Evolutionary conservation across 2,888 invertebrate species (phyloP).

Genomic region (Deilephila elpenor): DNA sequence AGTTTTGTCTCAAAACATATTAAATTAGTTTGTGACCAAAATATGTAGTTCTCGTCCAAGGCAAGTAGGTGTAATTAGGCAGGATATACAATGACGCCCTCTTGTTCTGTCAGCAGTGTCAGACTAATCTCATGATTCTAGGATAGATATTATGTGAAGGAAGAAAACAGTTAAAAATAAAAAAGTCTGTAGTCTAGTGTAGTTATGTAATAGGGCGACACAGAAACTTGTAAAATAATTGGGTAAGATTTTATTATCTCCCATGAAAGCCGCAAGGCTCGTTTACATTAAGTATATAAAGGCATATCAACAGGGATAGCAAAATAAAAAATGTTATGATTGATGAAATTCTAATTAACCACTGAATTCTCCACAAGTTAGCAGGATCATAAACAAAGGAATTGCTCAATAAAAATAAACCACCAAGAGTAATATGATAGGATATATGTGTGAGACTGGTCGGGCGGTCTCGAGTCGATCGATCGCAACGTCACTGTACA

Average conservation of each 20-base stretch:
- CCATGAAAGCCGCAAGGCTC: slow-evolving; percentile 75
- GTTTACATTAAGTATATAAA: slow-evolving; percentile 76
- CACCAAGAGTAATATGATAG: slow-evolving; percentile 42
- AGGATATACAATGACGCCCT: slow-evolving; percentile 60
- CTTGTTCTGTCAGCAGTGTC: slow-evolving; percentile 60
- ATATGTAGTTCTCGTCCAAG: neutral
- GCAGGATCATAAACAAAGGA: slow-evolving; percentile 85
- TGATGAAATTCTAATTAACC: slow-evolving; percentile 82
- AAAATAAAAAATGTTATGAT: slow-evolving; percentile 83
- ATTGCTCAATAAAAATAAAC: slow-evolving; percentile 73
- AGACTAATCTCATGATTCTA: slow-evolving; percentile 36
- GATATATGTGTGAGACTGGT: slow-evolving; percentile 51
- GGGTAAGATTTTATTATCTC: slow-evolving; percentile 43
- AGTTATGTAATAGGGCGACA: slow-evolving; percentile 26
- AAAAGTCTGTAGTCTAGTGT: slow-evolving; percentile 10
- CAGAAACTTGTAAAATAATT: slow-evolving; percentile 24
- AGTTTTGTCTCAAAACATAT: too few relatives aligned
- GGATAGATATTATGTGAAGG: slow-evolving; percentile 17
- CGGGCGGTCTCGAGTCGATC: slow-evolving; percentile 49
- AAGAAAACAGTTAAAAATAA: slow-evolving; percentile 26
- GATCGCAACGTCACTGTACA: slow-evolving; percentile 27
- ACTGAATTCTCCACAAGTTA: slow-evolving; percentile 81
- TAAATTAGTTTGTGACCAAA: neutral
- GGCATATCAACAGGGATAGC: slow-evolving; percentile 81
- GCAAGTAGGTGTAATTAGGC: neutral